A percentile compares a stretch with the other conserved stretches of the same genome.
Evolutionary conservation across 2,888 invertebrate species (phyloP).

Genomic region (Acrobasis suavella): DNA sequence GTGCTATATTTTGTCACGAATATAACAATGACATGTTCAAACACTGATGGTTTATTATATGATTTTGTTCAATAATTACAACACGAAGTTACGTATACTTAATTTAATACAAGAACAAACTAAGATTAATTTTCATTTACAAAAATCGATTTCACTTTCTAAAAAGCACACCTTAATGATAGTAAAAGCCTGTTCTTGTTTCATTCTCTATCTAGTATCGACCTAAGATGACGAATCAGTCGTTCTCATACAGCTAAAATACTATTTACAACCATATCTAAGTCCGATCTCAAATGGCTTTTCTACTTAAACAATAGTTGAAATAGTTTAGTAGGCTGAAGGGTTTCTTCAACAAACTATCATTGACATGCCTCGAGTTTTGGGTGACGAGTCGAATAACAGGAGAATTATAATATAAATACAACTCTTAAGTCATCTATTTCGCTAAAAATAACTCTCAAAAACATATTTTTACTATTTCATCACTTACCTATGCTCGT

Average conservation of each 20-base stretch:
- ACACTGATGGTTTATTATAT: neutral
- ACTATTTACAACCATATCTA: conserved; percentile 63
- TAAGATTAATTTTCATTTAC: neutral
- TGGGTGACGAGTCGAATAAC: conserved; percentile 23
- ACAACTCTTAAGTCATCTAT: neutral
- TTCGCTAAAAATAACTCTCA: conserved; percentile 1
- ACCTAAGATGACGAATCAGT: conserved; percentile 56
- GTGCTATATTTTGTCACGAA: neutral
- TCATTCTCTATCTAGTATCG: conserved; percentile 31
- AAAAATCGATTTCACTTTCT: neutral
- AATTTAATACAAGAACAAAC: neutral
- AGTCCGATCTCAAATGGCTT: conserved; percentile 47
- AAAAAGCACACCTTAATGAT: neutral
- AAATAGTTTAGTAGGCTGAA: neutral
- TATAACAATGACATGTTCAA: neutral
- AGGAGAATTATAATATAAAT: neutral
- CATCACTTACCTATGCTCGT: neutral
- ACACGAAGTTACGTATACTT: conserved; percentile 23
- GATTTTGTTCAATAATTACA: neutral
- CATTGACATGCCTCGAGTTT: no score
- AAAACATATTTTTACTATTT: conserved; percentile 8
- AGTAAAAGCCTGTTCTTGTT: neutral
- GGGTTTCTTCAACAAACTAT: conserved; percentile 14
- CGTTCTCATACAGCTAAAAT: conserved; percentile 54
- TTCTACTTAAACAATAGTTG: conserved; percentile 46